Evolutionary conservation across 2,113 vertebrate species (phyloP), one percentile per base, ranked within the genome.

Genomic region (Hemicordylus capensis): DNA sequence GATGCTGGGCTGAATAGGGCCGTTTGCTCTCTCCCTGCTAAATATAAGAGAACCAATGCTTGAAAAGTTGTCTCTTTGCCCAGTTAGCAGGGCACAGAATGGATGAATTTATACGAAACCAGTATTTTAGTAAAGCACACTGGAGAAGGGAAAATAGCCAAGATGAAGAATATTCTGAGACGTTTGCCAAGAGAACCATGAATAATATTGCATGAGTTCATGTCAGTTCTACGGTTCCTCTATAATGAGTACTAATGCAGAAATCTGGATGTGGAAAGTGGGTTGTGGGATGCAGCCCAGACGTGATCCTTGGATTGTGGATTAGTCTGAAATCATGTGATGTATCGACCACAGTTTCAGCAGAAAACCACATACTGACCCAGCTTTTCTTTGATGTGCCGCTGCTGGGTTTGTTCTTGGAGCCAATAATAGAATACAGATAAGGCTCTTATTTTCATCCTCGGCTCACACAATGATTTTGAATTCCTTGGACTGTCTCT

Each of bases 401-500:
- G 31, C 26, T n/a, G 37, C 39, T 64, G n/a, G 59, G 7, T 42
- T 0, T 0, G 63, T 39, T 39, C 42, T 69, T 70, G 54, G 20
- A 72, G 34, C 44, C 39, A 84, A 84, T 51, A 84, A 72, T 31
- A 85, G 70, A 44, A 28, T 10, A 10, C 31, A 76, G 81, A 88
- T 86, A n/a, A 0, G 1, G 26, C 20, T 15, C 6, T 2, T 15
- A 8, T 90, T 89, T 89, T 58, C 87, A 76, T 72, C 85, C 7
- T 64, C 48, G 34, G 56, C 37, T 93, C 76, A 51, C 66, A 42
- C 42, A 44, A 59, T 0, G 69, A 44, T 46, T 90, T 80, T 46
- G 67, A 91, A 83, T 63, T n/a, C 81, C 85, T 84, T 48, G 85
- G 17, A 24, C 48, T 69, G 24, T 42, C 81, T 80, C 75, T 61